Evolutionary conservation across 2,797 vertebrate genomes (phyloP).

Genomic region (Ambastaia sidthimunki): DNA sequence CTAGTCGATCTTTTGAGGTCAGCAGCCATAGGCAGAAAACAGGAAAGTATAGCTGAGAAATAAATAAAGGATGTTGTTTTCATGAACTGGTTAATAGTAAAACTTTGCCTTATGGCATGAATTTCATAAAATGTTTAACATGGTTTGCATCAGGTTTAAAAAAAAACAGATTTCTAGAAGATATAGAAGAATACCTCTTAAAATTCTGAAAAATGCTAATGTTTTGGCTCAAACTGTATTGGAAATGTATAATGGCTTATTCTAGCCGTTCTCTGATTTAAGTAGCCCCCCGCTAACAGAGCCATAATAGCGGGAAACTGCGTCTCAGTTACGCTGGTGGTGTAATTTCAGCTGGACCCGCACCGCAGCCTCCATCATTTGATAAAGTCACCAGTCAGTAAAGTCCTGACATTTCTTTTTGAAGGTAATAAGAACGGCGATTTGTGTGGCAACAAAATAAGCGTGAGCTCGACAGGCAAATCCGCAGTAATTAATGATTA

Average conservation of each 20-base stretch:
- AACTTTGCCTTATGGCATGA: constrained; percentile 13
- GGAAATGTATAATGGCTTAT: constrained; percentile 18
- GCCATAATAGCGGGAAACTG: constrained; percentile 30
- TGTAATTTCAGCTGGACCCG: constrained; percentile 50
- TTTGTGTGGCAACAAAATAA: constrained; percentile 83
- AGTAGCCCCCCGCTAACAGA: constrained; percentile 24
- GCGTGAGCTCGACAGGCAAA: constrained; percentile 79
- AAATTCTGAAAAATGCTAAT: not conserved
- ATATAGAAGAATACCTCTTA: not conserved
- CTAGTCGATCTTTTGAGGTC: constrained; percentile 25
- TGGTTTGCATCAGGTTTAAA: constrained; percentile 50
- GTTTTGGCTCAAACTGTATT: constrained; percentile 15
- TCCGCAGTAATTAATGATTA: constrained; percentile 86
- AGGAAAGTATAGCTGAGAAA: constrained; percentile 12
- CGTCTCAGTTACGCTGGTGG: constrained; percentile 46
- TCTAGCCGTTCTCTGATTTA: constrained; percentile 10
- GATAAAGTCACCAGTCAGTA: constrained; percentile 78
- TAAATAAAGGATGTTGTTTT: not conserved
- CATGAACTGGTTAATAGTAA: constrained; percentile 1
- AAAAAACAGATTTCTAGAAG: constrained; percentile 2
- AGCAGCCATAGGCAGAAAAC: not conserved
- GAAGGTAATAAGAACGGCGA: constrained; percentile 71
- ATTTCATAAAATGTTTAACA: constrained; percentile 37
- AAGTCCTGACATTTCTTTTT: constrained; percentile 70
- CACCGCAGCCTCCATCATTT: constrained; percentile 70